A percentile compares a stretch with the other conserved stretches of the same genome.
phyloP scores from a whole-genome alignment of 2,797 vertebrate species.

The Merluccius polli region DNA sequence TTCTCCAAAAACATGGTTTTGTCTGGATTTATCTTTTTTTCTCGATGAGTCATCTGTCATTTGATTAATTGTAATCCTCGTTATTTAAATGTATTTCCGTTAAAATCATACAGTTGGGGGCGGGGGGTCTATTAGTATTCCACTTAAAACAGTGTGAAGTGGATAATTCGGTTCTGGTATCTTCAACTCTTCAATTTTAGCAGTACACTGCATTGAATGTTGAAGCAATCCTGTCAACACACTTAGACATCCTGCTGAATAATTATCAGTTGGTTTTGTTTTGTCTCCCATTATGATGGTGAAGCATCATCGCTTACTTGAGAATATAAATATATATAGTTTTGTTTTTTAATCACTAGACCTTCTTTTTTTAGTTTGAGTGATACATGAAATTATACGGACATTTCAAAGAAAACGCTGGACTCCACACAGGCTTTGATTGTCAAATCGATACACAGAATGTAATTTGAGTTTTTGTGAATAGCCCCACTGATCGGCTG shows the following conservation, averaged over 20 bases:
- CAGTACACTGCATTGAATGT: neutral
- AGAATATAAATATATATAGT: neutral
- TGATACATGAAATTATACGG: too few relatives aligned
- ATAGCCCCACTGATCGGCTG: neutral
- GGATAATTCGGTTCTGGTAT: too few relatives aligned
- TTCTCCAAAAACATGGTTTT: too few relatives aligned
- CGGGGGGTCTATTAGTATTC: neutral
- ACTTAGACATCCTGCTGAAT: neutral
- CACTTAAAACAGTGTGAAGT: neutral
- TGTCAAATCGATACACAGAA: neutral
- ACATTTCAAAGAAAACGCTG: neutral
- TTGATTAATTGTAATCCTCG: neutral
- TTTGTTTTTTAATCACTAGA: neutral
- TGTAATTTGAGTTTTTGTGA: neutral
- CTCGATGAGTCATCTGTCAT: neutral
- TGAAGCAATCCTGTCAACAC: neutral
- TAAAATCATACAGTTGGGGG: neutral
- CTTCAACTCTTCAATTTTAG: neutral
- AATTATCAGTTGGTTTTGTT: neutral
- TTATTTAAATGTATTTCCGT: neutral
- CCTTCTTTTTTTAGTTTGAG: neutral
- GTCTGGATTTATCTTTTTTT: neutral
- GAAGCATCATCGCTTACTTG: neutral
- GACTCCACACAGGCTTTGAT: neutral
- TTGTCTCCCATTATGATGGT: neutral